Base-by-base conservation (phyloP, 2,888 invertebrate species). In the Drosophila affinis region DNA sequence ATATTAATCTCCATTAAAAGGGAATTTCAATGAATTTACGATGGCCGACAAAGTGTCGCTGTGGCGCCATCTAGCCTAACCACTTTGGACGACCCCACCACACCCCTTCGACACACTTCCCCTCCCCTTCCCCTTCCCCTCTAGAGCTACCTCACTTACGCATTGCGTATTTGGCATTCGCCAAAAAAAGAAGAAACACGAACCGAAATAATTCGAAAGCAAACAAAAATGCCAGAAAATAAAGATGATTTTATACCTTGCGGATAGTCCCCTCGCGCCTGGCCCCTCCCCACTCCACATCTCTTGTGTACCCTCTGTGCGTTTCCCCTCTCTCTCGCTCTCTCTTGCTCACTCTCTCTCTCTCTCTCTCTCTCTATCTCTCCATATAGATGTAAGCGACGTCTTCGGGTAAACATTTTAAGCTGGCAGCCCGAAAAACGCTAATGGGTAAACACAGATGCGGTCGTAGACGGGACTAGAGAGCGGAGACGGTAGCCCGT, bases 1-100 rank as follows among this genome's bases (percentile, higher is more conserved):
- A 62, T 61, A 90, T 90, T 88, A 89, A 90, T 90, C 87, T 89
- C 85, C 89, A 90, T 89, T 90, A 90, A 90, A 90, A 88, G 78
- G 77, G 87, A 86, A 90, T 90, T 87, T 88, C 82, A 82, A 76
- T 88, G 80, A 89, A 89, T 90, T 89, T 85, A 77, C 77, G 77
- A 78, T 74, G 70, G 53, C 32, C 21, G 17, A 55, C 48, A 68
- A 64, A 71, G 62, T 75, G 79, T 71, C 70, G 64, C 48, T 63
- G 70, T 80, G 85, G 86, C 86, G 86, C 86, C 86, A 84, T 47
- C 72, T 63, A 72, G 65, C 73, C 67, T 56, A 60, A 7, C 63
- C 58, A 63, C 49, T 75, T 75, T 61, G 48, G 46, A 63, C 57
- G 58, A 47, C 65, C 55, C 44, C 46, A 5, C 24, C 24, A 24